phyloP scores from a whole-genome alignment of 2,797 vertebrate species.

The Sciurus vulgaris region DNA sequence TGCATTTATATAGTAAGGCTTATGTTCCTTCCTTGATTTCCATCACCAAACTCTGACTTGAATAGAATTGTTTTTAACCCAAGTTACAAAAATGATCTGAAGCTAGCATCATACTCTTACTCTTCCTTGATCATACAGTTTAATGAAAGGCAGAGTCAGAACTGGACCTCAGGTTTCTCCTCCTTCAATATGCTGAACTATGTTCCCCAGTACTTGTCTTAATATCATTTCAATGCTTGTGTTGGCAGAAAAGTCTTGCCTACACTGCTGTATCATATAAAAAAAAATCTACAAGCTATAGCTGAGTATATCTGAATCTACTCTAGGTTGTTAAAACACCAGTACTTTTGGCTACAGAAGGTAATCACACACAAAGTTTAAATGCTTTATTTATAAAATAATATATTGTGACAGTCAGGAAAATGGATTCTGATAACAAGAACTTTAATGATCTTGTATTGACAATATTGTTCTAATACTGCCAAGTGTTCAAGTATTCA shows the following conservation, averaged over 20 bases:
- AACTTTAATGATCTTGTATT: background rate
- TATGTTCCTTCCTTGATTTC: background rate
- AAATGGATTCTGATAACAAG: background rate
- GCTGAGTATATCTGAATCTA: background rate
- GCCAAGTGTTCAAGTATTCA: background rate
- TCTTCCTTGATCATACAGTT: background rate
- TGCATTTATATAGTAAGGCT: background rate
- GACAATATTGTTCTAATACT: conserved; percentile 40
- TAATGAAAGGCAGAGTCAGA: background rate
- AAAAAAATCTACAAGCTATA: background rate
- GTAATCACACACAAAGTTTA: background rate
- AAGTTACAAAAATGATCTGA: background rate
- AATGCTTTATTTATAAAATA: conserved; percentile 12
- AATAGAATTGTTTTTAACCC: background rate
- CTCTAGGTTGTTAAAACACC: background rate
- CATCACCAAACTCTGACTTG: background rate
- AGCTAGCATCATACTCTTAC: background rate
- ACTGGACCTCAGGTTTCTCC: background rate
- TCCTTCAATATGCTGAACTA: background rate
- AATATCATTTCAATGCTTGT: background rate
- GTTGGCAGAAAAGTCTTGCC: conserved; percentile 25
- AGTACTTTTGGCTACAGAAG: background rate
- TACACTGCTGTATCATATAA: background rate
- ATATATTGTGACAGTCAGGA: background rate
- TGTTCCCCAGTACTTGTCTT: background rate